These are phyloP conservation scores for Bufo gargarizans DNA, from an alignment of 2,113 vertebrate species.

Conservation along the genomic window DNA sequence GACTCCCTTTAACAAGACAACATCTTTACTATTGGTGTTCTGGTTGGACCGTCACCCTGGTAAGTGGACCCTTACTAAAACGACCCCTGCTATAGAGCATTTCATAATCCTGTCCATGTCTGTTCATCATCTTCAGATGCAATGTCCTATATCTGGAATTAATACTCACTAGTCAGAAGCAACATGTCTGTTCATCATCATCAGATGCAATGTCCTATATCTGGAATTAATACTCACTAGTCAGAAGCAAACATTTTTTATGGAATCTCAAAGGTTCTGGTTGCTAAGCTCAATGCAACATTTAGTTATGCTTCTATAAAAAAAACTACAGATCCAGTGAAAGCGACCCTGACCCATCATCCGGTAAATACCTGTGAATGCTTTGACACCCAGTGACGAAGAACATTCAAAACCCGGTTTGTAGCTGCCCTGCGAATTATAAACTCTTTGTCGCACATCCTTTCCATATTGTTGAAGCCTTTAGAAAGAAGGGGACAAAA, in stretches of 20 bases:
- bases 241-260: neutral
- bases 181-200: neutral
- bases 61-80: no score
- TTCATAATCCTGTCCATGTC: neutral
- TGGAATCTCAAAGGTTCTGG: neutral
- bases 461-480: conserved; percentile 93
- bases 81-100: no score
- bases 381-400: conserved; percentile 98
- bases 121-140: neutral
- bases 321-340: neutral
- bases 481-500: conserved; percentile 52
- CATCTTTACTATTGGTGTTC: no score
- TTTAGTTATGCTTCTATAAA: neutral
- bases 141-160: neutral
- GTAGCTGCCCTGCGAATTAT: conserved; percentile 97
- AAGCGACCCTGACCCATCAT: neutral
- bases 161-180: neutral
- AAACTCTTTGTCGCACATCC: conserved; percentile 96
- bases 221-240: neutral
- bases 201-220: neutral
- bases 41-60: no score
- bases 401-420: conserved; percentile 95
- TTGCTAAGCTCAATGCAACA: neutral
- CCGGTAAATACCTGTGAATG: conserved; percentile 87
- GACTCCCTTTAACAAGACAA: no score